A percentile compares a stretch with the other conserved stretches of the same genome.
phyloP scores from a whole-genome alignment of 1,140 invertebrate genomes.

The Drosophila nebulosa region DNA sequence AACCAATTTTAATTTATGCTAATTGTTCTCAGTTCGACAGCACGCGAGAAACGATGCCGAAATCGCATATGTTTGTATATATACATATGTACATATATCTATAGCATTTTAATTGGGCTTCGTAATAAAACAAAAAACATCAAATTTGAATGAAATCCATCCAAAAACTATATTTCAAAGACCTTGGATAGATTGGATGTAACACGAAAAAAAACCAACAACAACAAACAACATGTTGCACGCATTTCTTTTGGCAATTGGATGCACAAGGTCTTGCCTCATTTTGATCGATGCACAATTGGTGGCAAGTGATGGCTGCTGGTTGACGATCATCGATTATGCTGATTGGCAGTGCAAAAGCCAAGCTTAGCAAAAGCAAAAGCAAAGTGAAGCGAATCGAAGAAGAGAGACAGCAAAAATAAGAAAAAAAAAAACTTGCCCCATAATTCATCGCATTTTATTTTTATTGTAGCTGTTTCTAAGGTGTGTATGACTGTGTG shows the following conservation, averaged over 20 bases:
- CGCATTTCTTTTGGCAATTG: slow-evolving; percentile 57
- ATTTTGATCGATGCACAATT: slow-evolving; percentile 71
- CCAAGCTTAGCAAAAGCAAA: neutral
- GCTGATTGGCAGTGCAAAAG: slow-evolving; percentile 42
- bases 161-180: slow-evolving; percentile 25
- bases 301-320: slow-evolving; percentile 57
- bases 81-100: too few relatives aligned
- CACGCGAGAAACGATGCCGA: slow-evolving; percentile 53
- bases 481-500: slow-evolving; percentile 50
- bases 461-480: slow-evolving; percentile 51
- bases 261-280: slow-evolving; percentile 50
- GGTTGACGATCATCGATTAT: slow-evolving; percentile 36
- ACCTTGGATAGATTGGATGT: slow-evolving; percentile 42
- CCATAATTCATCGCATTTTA: slow-evolving; percentile 73
- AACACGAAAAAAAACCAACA: slow-evolving; percentile 11
- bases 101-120: too few relatives aligned
- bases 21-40: slow-evolving; percentile 60
- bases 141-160: neutral
- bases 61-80: slow-evolving; percentile 23
- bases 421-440: slow-evolving; percentile 56
- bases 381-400: neutral
- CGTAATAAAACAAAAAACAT: neutral
- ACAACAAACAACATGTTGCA: slow-evolving; percentile 35
- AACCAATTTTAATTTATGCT: slow-evolving; percentile 79
- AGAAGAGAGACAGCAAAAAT: neutral